These are phyloP conservation scores for Myxocyprinus asiaticus DNA, from an alignment of 2,113 vertebrate species.

Conservation along the genomic window DNA sequence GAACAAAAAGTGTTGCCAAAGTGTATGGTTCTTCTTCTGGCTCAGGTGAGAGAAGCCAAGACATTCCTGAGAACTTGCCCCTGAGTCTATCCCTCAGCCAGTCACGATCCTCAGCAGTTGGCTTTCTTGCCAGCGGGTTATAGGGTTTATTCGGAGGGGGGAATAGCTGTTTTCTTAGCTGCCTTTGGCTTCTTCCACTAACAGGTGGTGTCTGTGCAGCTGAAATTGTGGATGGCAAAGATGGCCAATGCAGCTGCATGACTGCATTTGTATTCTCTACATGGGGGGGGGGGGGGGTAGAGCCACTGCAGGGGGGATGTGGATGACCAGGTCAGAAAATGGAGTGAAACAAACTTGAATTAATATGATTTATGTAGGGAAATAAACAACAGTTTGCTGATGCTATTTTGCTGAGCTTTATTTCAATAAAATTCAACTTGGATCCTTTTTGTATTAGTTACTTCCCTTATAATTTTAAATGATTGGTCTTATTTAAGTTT, in stretches of 20 bases:
- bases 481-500: too few species aligned
- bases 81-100: slow-evolving; percentile 2
- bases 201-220: slow-evolving; percentile 6
- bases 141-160: neutral
- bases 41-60: neutral
- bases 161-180: neutral
- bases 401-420: too few species aligned
- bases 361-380: too few species aligned
- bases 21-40: neutral
- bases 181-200: neutral
- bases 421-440: too few species aligned
- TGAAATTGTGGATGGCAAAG: slow-evolving; percentile 7
- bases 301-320: too few species aligned
- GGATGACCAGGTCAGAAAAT: too few species aligned
- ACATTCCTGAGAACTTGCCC: slow-evolving; percentile 15
- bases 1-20: neutral
- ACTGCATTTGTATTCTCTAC: neutral
- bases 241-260: neutral
- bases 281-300: too few species aligned
- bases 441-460: too few species aligned
- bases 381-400: too few species aligned
- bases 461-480: too few species aligned
- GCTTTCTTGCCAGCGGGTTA: neutral
- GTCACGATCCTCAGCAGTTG: neutral
- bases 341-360: too few species aligned